Conservation (phyloP, 2,888 invertebrate genomes). For the Lapara coniferarum region DNA sequence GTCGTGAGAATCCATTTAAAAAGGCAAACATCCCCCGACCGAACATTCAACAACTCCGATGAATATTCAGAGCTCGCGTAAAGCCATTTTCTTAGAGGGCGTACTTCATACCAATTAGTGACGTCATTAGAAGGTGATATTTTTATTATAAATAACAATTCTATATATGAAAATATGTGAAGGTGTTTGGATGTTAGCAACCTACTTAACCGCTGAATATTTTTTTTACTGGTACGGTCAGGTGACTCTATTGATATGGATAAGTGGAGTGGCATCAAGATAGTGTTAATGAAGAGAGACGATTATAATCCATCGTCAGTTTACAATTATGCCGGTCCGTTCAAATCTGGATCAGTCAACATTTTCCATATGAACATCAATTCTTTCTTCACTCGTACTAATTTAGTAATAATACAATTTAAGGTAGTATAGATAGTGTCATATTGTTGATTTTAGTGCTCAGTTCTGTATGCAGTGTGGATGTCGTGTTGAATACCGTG, state of each 20-base stretch:
- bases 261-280: too few species aligned
- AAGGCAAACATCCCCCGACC: conserved; percentile 8
- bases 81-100: conserved; percentile 53
- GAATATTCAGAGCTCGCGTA: conserved; percentile 59
- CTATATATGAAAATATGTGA: too few species aligned
- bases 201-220: too few species aligned
- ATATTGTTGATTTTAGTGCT: background rate
- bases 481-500: background rate
- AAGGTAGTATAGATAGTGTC: background rate
- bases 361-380: too few species aligned
- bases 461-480: background rate
- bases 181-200: too few species aligned
- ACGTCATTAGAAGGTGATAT: conserved; percentile 9
- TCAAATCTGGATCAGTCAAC: too few species aligned
- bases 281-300: too few species aligned
- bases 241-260: background rate
- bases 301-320: too few species aligned
- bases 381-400: too few species aligned
- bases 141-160: too few species aligned
- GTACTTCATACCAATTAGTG: conserved; percentile 59
- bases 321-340: too few species aligned
- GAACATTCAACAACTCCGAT: conserved; percentile 47
- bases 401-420: background rate
- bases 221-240: too few species aligned
- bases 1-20: conserved; percentile 17